Percentiles rank a stretch among this genome's conserved stretches.
These are phyloP conservation scores for Tetramorium parvispinum DNA, from an alignment of 1,140 invertebrate genomes.

Conservation along the genomic window DNA sequence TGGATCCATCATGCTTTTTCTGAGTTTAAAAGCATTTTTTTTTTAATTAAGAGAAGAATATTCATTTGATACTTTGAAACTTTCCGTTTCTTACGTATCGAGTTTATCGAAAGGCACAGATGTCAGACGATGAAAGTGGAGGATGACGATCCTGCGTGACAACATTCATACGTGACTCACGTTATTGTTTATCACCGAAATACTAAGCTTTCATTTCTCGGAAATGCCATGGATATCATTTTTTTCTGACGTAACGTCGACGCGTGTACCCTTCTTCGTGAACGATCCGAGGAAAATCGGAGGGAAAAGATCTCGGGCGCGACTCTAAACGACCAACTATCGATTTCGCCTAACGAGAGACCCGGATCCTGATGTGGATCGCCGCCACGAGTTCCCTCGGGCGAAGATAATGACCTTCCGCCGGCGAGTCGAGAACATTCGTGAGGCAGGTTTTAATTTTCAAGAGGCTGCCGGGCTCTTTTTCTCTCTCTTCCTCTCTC, in stretches of 20 bases:
- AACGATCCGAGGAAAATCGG: not conserved
- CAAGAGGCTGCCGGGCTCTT: conserved; percentile 65
- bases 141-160: not conserved
- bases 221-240: not conserved
- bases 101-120: not conserved
- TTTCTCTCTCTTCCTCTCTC: conserved; percentile 14
- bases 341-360: conserved; percentile 14
- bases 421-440: conserved; percentile 75
- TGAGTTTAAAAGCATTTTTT: not conserved
- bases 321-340: not conserved
- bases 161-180: not conserved
- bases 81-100: not conserved
- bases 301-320: not conserved
- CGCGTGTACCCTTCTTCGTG: too few species aligned
- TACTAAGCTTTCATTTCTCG: not conserved
- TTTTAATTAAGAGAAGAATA: not conserved
- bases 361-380: conserved; percentile 15
- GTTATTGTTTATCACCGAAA: not conserved
- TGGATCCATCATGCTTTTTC: not conserved
- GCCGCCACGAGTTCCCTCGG: not conserved
- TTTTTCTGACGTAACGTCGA: not conserved
- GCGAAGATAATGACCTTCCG: conserved; percentile 74
- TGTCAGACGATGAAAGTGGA: not conserved
- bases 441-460: conserved; percentile 79
- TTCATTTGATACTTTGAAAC: not conserved